Conservation (phyloP, 2,113 vertebrate genomes). For the Bos javanicus region DNA sequence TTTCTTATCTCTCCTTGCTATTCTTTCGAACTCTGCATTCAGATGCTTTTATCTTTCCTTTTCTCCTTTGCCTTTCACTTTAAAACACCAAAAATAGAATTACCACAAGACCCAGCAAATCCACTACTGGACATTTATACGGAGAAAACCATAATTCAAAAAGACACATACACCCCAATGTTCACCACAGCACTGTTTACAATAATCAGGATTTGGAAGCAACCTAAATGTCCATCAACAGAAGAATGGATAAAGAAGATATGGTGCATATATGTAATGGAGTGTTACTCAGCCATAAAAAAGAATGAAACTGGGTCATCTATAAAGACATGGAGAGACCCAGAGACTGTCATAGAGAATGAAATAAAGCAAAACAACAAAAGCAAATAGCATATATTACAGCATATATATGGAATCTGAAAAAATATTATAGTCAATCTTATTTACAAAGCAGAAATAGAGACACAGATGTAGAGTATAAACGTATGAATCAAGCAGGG, state of each 20-base stretch:
- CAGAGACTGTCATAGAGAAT: background rate
- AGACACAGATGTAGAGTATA: background rate
- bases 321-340: background rate
- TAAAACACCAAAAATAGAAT: background rate
- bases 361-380: background rate
- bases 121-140: background rate
- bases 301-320: background rate
- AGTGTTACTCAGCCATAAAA: background rate
- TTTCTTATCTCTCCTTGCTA: background rate
- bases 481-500: background rate
- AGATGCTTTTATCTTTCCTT: background rate
- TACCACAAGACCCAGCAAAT: background rate
- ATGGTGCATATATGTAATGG: background rate
- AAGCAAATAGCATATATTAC: background rate
- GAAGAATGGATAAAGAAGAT: background rate
- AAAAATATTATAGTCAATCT: background rate
- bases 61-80: background rate
- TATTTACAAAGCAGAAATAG: background rate
- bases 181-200: background rate
- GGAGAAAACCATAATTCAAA: background rate
- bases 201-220: background rate
- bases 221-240: background rate
- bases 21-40: background rate
- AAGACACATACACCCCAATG: background rate
- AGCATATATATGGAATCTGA: background rate